Percentiles rank a stretch among this genome's conserved stretches.
Evolutionary conservation across 2,797 vertebrate species (phyloP).

Genomic region (Thunnus albacares): DNA sequence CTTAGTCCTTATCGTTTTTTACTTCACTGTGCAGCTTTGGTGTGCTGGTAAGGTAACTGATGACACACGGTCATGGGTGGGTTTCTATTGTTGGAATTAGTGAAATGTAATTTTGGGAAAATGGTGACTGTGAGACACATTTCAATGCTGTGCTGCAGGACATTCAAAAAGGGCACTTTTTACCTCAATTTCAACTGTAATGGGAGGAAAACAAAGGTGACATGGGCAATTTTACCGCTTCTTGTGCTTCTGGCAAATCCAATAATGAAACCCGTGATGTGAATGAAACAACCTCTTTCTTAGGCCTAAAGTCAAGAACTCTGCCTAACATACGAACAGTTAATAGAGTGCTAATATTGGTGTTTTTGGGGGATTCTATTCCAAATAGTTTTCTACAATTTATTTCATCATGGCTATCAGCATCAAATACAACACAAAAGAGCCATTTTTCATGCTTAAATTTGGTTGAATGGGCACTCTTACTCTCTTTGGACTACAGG

Average conservation of each 20-base stretch:
- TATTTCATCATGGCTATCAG: not conserved
- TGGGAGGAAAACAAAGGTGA: not conserved
- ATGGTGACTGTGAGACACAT: not conserved
- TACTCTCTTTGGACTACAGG: not conserved
- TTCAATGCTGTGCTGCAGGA: not conserved
- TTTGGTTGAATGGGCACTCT: not conserved
- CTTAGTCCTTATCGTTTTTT: conserved; percentile 2
- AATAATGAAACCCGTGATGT: not conserved
- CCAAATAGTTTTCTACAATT: not conserved
- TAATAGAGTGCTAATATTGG: not conserved
- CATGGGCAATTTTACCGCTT: not conserved
- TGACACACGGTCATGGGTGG: not conserved
- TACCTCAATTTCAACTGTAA: not conserved
- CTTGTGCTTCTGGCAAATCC: not conserved
- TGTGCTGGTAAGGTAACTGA: not conserved
- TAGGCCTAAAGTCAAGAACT: not conserved
- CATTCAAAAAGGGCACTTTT: conserved; percentile 1
- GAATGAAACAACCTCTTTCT: not conserved
- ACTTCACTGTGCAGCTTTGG: not conserved
- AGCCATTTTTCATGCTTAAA: not conserved
- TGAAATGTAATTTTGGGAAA: conserved; percentile 10
- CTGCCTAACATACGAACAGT: not conserved
- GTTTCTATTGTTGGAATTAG: not conserved
- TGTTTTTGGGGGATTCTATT: not conserved
- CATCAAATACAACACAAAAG: not conserved